Base-by-base conservation (phyloP, 2,888 invertebrate genomes). In the Macrostomum cliftonense region DNA sequence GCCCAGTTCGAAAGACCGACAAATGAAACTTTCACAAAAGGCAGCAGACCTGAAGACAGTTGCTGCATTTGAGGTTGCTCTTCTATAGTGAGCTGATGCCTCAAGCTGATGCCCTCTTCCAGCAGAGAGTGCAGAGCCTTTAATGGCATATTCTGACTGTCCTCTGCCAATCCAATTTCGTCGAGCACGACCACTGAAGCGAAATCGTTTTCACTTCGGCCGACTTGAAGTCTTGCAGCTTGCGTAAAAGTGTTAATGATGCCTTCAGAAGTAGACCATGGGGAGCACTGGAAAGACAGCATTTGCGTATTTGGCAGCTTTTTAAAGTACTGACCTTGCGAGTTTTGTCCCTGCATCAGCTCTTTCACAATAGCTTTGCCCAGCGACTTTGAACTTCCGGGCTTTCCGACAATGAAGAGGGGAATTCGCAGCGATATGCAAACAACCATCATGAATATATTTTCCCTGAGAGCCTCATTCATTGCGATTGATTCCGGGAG, bases 1-100 rank as follows among this genome's bases (percentile, higher is more conserved):
- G 66, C 64, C 67, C 67, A 67, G 58, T 65, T 66, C 12, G 65
- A 65, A 14, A 66, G 63, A 14, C 65, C 66, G 55, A 66, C 62
- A 48, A 65, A 65, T 11, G 62, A 63, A 37, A 64, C 63, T 56
- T 63, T 64, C 5, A 28, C 28, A 28, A 7, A 28, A 7, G 4
- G 28, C 9, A 9, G 4, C 28, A 7, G 28, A 9, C 28, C 28
- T 28, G 28, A 7, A 4, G 9, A 7, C 4, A 9, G 4, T 46
- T 57, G 62, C 54, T 59, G 55, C n/a, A 53, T 53, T 50, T 57
- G 58, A 40, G 60, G 59, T 36, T 49, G 53, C 49, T 63, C 62
- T 53, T 63, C 61, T 14, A 61, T 61, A 50, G 59, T 59, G 43
- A 51, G 4, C 9, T 28, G 28, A 28, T 28, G 28, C 28, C 28